Evolutionary conservation across 2,888 invertebrate genomes (phyloP), one percentile per base, ranked within the genome.

Genomic region (Apamea epomidion): DNA sequence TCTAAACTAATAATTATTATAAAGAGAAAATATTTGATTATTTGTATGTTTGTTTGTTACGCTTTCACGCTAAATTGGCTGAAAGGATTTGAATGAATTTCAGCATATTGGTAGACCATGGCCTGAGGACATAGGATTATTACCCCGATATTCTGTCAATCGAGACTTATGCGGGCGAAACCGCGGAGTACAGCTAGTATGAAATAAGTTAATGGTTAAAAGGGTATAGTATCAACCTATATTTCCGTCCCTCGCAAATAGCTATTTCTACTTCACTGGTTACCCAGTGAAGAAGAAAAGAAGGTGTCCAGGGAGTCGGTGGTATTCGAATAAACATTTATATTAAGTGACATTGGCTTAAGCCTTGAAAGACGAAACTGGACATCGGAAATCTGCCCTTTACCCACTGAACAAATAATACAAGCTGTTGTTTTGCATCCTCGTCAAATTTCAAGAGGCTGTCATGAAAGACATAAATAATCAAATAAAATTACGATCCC

Each of bases 251-350:
- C 12, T 21, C 12, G 21, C 3, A 45, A 69, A 18, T 25, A 45
- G 29, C 18, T 60, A n/a, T 77, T 78, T 58, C 78, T 58, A 16
- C 16, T 67, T 67, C 54, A 65, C 21, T 77, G n/a, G n/a, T 1
- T n/a, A 67, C 42, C 42, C 5, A 37, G 37, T 37, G 37, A 37
- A 5, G 37, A 37, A 37, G 37, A 37, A 37, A 37, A 42, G 42
- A 7, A 7, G 42, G 42, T 6, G 42, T 37, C 37, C 37, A 54
- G 12, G 7, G n/a, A 51, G 76, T 51, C 76, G 0, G 6, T 45
- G 48, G 37, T 67, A 37, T 58, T 60, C 21, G 48, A 48, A 78
- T 58, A 8, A 68, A 78, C 48, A 18, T 58, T 78, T 18, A 78
- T 37, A 78, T 29, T 48, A 58, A 48, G 8, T 58, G 48, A 78